Base-by-base conservation (phyloP, 2,888 invertebrate genomes). In the Aspidiotus rigidus region DNA sequence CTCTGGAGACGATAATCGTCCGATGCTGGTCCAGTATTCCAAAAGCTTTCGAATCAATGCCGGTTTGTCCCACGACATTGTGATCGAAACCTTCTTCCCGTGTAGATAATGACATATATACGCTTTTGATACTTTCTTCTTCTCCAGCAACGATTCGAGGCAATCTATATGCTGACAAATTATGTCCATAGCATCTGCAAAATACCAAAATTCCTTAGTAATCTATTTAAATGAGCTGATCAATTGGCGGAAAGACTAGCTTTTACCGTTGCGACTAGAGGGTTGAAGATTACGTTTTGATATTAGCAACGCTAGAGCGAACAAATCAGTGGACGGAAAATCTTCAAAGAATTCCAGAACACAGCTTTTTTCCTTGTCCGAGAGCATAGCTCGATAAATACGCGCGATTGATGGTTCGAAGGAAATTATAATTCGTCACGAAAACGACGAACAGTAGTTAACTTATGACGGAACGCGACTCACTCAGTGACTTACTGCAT, bases 31-130 rank as follows among this genome's bases (percentile, higher is more conserved):
- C 83, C 83, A 83, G 72, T 76, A 80, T 16, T 78, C 74, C 0
- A 80, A 73, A 44, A 81, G 77, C 71, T 77, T 78, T 60, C 79
- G 78, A 10, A 83, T 78, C 7, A 85, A 74, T 56, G 79, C 77
- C 17, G 77, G 75, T 76, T 84, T 84, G 8, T 83, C 83, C n/a
- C 80, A 78, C 8, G 79, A 80, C 9, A 79, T 74, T 0, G 75
- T 75, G 7, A 82, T 77, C 6, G 79, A 72, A 1, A 83, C 76
- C 66, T 80, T 76, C 57, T 80, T 80, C 1, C 76, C 75, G 72
- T 82, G 80, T 15, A 84, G 75, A 74, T 85, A 85, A 64, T 78
- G 77, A 70, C 83, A 82, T 6, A 85, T 74, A 17, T 83, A 74
- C 53, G 83, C 82, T 74, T 79, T 81, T 0, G 83, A 83, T 1